Conservation (phyloP, 2,797 vertebrate genomes). For the Helostoma temminkii region DNA sequence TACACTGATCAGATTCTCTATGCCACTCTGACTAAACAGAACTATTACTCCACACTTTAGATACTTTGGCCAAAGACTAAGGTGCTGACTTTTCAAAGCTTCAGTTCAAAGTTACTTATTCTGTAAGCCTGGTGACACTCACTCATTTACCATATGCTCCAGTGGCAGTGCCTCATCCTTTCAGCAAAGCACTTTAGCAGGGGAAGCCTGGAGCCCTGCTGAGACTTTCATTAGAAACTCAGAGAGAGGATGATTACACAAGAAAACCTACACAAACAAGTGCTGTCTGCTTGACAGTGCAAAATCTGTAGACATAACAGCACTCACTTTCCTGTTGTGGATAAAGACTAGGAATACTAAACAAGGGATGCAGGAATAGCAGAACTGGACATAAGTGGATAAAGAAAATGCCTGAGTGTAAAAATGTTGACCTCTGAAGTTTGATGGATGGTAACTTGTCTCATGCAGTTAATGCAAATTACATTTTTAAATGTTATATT, state of each 20-base stretch:
- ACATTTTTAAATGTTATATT: neutral
- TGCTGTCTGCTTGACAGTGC: constrained; percentile 41
- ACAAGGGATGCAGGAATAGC: neutral
- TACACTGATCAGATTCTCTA: constrained; percentile 13
- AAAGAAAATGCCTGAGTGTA: neutral
- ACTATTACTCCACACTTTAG: constrained; percentile 17
- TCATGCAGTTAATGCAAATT: neutral
- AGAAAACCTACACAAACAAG: constrained; percentile 49
- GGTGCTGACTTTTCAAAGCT: constrained; percentile 47
- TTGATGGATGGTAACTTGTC: neutral
- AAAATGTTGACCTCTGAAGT: neutral
- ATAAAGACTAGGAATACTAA: neutral
- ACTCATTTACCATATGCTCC: constrained; percentile 30
- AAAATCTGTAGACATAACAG: constrained; percentile 25
- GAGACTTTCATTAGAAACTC: constrained; percentile 66
- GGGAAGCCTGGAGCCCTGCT: constrained; percentile 51
- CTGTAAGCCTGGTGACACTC: constrained; percentile 23
- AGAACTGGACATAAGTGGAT: neutral
- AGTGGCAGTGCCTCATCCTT: constrained; percentile 41
- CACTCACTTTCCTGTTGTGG: constrained; percentile 15
- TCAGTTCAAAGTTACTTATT: constrained; percentile 39
- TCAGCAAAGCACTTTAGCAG: constrained; percentile 40
- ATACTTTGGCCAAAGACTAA: constrained; percentile 33
- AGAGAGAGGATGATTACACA: constrained; percentile 62
- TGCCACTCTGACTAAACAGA: constrained; percentile 14